Base-by-base conservation (phyloP, 2,888 invertebrate genomes). In the Zygogramma bicolorata region DNA sequence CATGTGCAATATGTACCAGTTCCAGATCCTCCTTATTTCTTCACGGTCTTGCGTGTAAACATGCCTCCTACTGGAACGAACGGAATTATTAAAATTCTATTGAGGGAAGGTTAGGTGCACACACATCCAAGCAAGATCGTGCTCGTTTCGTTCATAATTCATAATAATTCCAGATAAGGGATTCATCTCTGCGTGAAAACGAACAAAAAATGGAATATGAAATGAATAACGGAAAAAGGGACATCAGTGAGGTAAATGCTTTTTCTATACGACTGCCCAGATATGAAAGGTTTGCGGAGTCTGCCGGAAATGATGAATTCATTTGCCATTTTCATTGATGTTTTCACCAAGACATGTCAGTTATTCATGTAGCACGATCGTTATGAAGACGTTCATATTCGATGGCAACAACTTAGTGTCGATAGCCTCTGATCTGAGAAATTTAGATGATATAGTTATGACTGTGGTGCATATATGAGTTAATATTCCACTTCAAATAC, bases 71-170 rank as follows among this genome's bases (percentile, higher is more conserved):
- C 2, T 6, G 18, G 42, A 15, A 46, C 18, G 8, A 46, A 46
- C 42, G 42, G 42, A 46, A 46, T 46, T 46, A 46, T 46, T 46
- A 46, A 46, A 46, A 46, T 46, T 46, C 42, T 18, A 46, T 46
- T 46, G 15, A 7, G 18, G 3, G 18, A 20, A 46, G 7, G 42
- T 8, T 6, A 46, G 42, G 18, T 46, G 42, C 18, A 42, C 18
- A 18, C n/a, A 15, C 18, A 18, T 46, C 3, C n/a, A n/a, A 46
- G 3, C 18, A 46, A 46, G 18, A 46, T 46, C 15, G 18, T 2
- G 42, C 42, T 42, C 42, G 42, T 42, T 42, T 42, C 42, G 6
- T 46, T 18, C 18, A 46, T 46, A 46, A 46, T 46, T 46, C 42
- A 46, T 15, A 46, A 46, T 46, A 15, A 46, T 46, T 46, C 8